phyloP scores from a whole-genome alignment of 2,888 invertebrate genomes.

The Eurois occulta region DNA sequence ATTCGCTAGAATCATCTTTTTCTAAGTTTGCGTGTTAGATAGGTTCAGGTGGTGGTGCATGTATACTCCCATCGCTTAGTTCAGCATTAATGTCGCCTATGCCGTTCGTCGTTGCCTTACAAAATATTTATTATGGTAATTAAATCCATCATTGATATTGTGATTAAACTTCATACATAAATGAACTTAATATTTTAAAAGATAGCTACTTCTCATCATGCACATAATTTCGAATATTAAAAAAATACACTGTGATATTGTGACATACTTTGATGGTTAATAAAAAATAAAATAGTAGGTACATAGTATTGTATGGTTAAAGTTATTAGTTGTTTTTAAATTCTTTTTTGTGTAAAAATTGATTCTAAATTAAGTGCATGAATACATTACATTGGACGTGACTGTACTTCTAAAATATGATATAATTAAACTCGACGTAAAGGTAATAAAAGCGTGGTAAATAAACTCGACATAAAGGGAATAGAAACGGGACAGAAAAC shows the following conservation, averaged over 20 bases:
- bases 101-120: constrained; percentile 37
- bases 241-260: neutral
- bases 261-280: neutral
- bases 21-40: constrained; percentile 31
- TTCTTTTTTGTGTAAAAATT: no score
- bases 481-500: no score
- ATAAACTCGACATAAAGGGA: no score
- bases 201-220: constrained; percentile 22
- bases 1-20: constrained; percentile 35
- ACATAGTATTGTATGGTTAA: no score
- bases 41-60: constrained; percentile 25
- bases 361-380: no score
- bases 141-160: constrained; percentile 34
- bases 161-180: constrained; percentile 25
- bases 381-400: no score
- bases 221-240: constrained; percentile 13
- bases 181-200: constrained; percentile 28
- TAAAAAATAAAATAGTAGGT: no score
- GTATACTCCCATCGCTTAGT: constrained; percentile 27
- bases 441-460: no score
- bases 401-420: no score
- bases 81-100: constrained; percentile 31
- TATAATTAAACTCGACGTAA: no score
- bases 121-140: constrained; percentile 37
- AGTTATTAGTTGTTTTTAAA: no score